These are phyloP conservation scores for Venustaconcha ellipsiformis DNA, from an alignment of 1,140 invertebrate species.

Conservation along the genomic window DNA sequence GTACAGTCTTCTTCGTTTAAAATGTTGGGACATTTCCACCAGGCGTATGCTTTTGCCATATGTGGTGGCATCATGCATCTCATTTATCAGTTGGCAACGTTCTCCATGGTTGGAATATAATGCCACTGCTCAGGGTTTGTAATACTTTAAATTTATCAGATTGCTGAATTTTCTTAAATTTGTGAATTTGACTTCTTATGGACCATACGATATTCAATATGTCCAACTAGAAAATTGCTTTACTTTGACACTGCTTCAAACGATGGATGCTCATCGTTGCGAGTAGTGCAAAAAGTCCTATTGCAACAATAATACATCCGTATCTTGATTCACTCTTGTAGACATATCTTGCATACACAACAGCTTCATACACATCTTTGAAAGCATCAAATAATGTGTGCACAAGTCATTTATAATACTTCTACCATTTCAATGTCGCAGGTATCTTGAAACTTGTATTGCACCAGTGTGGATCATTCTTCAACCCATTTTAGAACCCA, in stretches of 20 bases:
- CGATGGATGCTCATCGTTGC: neutral
- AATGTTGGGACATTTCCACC: slow-evolving; percentile 10
- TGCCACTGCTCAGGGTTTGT: neutral
- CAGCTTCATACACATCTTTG: neutral
- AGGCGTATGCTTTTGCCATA: neutral
- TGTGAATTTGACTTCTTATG: neutral
- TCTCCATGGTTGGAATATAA: slow-evolving; percentile 1
- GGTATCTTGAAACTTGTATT: slow-evolving; percentile 1
- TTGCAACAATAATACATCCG: neutral
- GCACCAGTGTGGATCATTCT: neutral
- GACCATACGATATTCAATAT: slow-evolving; percentile 4
- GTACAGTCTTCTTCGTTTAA: neutral
- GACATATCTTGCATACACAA: slow-evolving; percentile 2
- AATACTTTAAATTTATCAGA: slow-evolving; percentile 6
- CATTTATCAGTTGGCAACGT: neutral
- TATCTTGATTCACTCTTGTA: neutral
- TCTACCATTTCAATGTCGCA: neutral
- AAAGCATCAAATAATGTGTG: slow-evolving; percentile 7
- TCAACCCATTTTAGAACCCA: neutral
- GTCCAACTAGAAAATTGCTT: slow-evolving; percentile 10
- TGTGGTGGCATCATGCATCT: neutral
- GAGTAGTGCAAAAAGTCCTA: neutral
- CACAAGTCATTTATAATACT: neutral
- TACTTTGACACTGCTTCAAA: neutral
- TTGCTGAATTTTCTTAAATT: slow-evolving; percentile 5